Base-by-base conservation (phyloP, 1,140 invertebrate genomes). In the Plodia interpunctella region DNA sequence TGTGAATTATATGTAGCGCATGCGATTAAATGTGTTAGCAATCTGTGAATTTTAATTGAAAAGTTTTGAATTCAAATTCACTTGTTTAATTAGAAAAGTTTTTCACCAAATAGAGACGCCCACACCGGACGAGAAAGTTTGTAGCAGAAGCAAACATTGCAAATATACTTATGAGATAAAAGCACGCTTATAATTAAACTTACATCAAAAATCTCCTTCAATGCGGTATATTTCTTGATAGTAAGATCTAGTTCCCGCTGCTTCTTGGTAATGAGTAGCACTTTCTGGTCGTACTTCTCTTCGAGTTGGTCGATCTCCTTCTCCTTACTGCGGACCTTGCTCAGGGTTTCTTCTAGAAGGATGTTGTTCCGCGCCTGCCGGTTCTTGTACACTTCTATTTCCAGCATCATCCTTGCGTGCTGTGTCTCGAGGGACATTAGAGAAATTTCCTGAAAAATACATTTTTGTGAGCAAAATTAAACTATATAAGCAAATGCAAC, bases 391-490 rank as follows among this genome's bases (percentile, higher is more conserved):
- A 91, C 89, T 71, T 95, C 93, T 0, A 94, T 90, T 57, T 94
- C 91, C 0, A 94, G 71, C 64, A 93, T 80, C 21, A 91, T 80
- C 63, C 90, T 90, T 0, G 92, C 92, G 65, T 93, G 91, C 19
- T 91, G 90, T 73, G 93, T 94, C 80, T 95, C 94, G 35, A 91
- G 88, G 66, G 91, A 86, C 13, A 91, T 87, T 55, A 94, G 72
- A n/a, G 90, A 80, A 50, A 94, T 85, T 87, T 95, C 94, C 71
- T 88, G 63, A 19, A 74, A 71, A 32, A 61, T 15, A 59, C 9
- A 32, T 32, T 10, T 32, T 32, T 10, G 4, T 32, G 3, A 32
- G 1, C 1, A 32, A 10, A 5, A 2, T 15, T 44, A 15, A 17
- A 44, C 4, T 38, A 38, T 38, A 38, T 13, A 11, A 8, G 35